Percentiles rank a stretch among this genome's conserved stretches.
Evolutionary conservation across 64 coral and sea anemone genomes (phyloP).

Genomic region (Astreopora myriophthalma): DNA sequence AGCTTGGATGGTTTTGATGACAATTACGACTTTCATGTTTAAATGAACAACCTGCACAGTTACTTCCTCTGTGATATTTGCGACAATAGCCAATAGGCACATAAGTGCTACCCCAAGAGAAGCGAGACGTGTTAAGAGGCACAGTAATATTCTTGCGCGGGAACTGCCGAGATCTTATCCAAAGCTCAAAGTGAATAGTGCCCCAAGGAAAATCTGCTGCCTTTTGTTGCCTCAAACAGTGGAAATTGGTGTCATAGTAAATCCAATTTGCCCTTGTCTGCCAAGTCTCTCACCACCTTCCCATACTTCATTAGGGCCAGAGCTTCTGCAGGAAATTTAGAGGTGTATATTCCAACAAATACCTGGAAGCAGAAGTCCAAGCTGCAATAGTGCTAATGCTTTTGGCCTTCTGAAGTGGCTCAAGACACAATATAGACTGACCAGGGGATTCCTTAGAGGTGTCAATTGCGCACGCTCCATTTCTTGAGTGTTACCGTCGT

Average conservation of each 20-base stretch:
- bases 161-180: neutral
- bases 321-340: neutral
- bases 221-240: neutral
- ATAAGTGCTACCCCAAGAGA: neutral
- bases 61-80: neutral
- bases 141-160: neutral
- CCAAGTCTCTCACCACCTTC: conserved; percentile 11
- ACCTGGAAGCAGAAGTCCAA: conserved; percentile 16
- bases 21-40: conserved; percentile 14
- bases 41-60: conserved; percentile 22
- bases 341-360: conserved; percentile 6
- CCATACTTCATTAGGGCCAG: conserved; percentile 27
- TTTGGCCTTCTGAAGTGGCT: neutral
- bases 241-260: conserved; percentile 19
- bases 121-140: neutral
- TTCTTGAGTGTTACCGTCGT: neutral
- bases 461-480: neutral
- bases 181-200: conserved; percentile 16
- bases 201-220: neutral
- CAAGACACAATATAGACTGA: neutral
- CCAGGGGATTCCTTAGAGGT: neutral
- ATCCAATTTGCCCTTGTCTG: neutral
- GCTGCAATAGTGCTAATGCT: neutral
- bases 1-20: conserved; percentile 5
- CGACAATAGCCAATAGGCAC: neutral